These are phyloP conservation scores for Nothura maculosa DNA, from an alignment of 2,797 vertebrate genomes.

Conservation along the genomic window DNA sequence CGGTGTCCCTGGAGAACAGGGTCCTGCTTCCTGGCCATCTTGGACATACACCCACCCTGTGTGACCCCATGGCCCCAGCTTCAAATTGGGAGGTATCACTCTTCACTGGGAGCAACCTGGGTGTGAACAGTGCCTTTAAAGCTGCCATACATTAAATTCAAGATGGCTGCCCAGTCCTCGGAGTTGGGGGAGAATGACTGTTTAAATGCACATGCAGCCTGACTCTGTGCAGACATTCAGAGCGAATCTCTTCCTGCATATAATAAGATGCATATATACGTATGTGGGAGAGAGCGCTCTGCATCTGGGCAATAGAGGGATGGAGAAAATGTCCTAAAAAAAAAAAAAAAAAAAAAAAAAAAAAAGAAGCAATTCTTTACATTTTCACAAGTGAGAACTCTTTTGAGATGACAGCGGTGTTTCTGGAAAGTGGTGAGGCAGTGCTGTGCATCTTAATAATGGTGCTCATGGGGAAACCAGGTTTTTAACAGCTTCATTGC, in stretches of 20 bases:
- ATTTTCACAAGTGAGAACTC: background rate
- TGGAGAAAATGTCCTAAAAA: too few species aligned
- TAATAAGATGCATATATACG: background rate
- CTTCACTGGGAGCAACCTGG: background rate
- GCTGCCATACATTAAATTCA: background rate
- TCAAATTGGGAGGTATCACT: background rate
- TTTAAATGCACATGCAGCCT: background rate
- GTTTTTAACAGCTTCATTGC: background rate
- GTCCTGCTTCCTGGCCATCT: background rate
- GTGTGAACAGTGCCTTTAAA: background rate
- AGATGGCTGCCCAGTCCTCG: background rate
- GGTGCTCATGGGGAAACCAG: background rate
- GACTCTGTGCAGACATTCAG: background rate
- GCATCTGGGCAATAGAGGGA: background rate
- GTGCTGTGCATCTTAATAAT: background rate
- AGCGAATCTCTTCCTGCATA: background rate
- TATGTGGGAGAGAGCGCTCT: background rate
- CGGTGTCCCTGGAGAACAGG: background rate
- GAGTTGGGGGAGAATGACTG: background rate
- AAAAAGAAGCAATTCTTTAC: too few species aligned
- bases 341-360: too few species aligned
- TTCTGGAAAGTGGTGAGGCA: background rate
- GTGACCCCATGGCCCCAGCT: fast-evolving
- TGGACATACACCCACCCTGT: background rate
- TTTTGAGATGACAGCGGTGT: background rate